A percentile compares a stretch with the other conserved stretches of the same genome.
Evolutionary conservation across 2,797 vertebrate species (phyloP).

Genomic region (Sphaeramia orbicularis): DNA sequence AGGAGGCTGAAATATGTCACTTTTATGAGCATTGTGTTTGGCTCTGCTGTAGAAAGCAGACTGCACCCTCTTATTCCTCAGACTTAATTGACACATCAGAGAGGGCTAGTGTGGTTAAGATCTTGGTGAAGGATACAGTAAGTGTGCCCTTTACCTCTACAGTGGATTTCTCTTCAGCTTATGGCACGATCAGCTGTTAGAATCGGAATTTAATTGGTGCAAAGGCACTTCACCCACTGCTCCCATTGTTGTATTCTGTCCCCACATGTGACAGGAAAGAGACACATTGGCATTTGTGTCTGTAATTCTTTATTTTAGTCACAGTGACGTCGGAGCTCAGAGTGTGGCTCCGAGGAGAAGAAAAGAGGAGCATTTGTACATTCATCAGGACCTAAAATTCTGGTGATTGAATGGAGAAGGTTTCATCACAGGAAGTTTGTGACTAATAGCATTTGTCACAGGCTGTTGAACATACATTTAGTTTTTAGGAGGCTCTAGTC

Average conservation of each 20-base stretch:
- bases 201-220: conserved; percentile 43
- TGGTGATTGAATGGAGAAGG: conserved; percentile 9
- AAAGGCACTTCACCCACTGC: conserved; percentile 17
- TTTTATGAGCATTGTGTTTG: conserved; percentile 60
- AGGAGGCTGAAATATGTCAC: conserved; percentile 66
- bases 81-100: conserved; percentile 60
- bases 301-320: conserved; percentile 2
- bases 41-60: conserved; percentile 45
- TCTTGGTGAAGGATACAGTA: conserved; percentile 49
- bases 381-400: conserved; percentile 32
- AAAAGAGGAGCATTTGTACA: conserved; percentile 13
- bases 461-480: conserved; percentile 51
- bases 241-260: conserved; percentile 28
- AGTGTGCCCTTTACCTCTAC: conserved; percentile 49
- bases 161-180: conserved; percentile 31
- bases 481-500: conserved; percentile 37
- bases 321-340: neutral
- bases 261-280: conserved; percentile 8
- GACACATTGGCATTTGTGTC: conserved; percentile 4
- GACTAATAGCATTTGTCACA: conserved; percentile 51
- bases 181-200: conserved; percentile 43
- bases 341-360: conserved; percentile 24
- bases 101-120: conserved; percentile 52
- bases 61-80: conserved; percentile 51
- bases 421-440: conserved; percentile 20